Conservation (phyloP, 2,888 invertebrate species). For the Willowsia nigromaculata region DNA sequence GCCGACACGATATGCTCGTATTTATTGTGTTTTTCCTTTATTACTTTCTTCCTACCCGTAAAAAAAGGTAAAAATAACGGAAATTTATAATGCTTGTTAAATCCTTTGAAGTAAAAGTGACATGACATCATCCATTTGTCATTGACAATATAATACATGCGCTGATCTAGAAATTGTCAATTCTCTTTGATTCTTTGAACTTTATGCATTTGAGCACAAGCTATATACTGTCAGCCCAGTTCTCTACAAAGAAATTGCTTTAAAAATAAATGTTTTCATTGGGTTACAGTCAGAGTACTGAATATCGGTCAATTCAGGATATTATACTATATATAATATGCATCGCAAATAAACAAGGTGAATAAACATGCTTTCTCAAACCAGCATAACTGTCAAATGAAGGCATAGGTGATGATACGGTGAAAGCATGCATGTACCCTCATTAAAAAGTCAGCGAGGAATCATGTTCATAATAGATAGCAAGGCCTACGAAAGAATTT, state of each 20-base stretch:
- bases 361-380: not conserved
- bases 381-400: not conserved
- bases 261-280: too few species aligned
- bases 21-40: too few species aligned
- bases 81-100: not conserved
- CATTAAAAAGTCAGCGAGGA: constrained; percentile 61
- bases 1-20: too few species aligned
- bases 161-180: not conserved
- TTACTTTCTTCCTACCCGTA: too few species aligned
- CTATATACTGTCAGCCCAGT: not conserved
- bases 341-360: too few species aligned
- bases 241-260: too few species aligned
- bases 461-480: constrained; percentile 47
- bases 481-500: constrained; percentile 14
- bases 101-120: constrained; percentile 13
- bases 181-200: not conserved
- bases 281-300: too few species aligned
- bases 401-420: not conserved
- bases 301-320: too few species aligned
- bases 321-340: too few species aligned
- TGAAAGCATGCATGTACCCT: not conserved
- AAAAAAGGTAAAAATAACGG: not conserved
- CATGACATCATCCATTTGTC: constrained; percentile 53
- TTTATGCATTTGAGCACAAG: not conserved
- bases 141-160: not conserved